Conservation (phyloP, 2,888 invertebrate species). For the Drosophila cracens region DNA sequence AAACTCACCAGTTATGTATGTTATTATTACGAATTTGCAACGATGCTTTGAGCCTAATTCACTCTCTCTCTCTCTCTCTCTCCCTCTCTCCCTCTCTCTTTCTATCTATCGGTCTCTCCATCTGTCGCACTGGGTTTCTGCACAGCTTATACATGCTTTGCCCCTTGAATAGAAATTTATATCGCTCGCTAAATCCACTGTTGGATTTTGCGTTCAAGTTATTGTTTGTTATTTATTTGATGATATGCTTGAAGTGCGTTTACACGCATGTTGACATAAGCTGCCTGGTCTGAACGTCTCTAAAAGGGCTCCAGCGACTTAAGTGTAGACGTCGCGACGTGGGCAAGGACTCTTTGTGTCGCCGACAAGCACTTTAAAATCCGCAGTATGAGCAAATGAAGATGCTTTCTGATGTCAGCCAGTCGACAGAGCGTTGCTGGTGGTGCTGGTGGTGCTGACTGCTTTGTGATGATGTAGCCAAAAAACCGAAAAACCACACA, state of each 20-base stretch:
- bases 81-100: no score
- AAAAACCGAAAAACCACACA: constrained; percentile 14
- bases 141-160: constrained; percentile 16
- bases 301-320: constrained; percentile 44
- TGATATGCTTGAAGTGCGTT: constrained; percentile 50
- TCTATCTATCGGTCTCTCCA: neutral
- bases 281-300: constrained; percentile 28
- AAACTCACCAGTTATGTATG: neutral
- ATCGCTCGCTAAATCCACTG: constrained; percentile 42
- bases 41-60: neutral
- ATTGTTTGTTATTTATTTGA: constrained; percentile 51
- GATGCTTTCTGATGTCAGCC: constrained; percentile 37
- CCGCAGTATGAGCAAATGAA: constrained; percentile 40
- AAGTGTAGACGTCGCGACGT: constrained; percentile 18
- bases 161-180: constrained; percentile 35
- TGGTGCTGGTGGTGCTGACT: neutral
- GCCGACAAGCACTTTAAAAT: constrained; percentile 44
- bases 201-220: constrained; percentile 40
- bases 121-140: neutral
- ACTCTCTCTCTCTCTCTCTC: neutral
- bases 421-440: constrained; percentile 7
- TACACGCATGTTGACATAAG: constrained; percentile 52
- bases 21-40: neutral
- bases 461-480: constrained; percentile 12
- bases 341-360: constrained; percentile 24